Percentiles rank a stretch among this genome's conserved stretches.
These are phyloP conservation scores for Clepsis dumicolana DNA, from an alignment of 2,888 invertebrate species.

Conservation along the genomic window DNA sequence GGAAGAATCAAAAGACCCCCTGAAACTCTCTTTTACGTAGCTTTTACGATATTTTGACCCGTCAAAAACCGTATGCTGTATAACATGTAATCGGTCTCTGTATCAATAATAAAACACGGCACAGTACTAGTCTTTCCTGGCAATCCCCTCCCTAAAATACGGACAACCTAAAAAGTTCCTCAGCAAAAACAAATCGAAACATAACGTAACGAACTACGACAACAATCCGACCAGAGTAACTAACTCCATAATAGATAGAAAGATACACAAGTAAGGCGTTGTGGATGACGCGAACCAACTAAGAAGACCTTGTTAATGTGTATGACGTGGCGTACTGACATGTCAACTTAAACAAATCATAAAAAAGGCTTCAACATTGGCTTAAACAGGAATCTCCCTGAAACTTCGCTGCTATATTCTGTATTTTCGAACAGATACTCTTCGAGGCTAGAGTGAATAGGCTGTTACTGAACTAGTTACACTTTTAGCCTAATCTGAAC, in stretches of 20 bases:
- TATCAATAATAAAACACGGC: too few relatives aligned
- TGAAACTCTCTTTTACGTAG: too few relatives aligned
- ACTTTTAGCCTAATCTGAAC: too few relatives aligned
- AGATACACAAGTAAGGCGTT: constrained; percentile 85
- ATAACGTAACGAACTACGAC: constrained; percentile 69
- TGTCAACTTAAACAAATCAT: constrained; percentile 39
- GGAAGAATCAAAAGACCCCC: too few relatives aligned
- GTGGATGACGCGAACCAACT: constrained; percentile 77
- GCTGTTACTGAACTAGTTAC: too few relatives aligned
- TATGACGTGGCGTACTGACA: constrained; percentile 47
- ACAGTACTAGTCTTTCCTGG: constrained; percentile 9
- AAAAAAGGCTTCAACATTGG: neutral
- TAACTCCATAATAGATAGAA: constrained; percentile 79
- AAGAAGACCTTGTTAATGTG: constrained; percentile 64
- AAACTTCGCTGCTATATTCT: too few relatives aligned
- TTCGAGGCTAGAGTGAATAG: too few relatives aligned
- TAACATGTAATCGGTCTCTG: too few relatives aligned
- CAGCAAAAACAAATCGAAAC: constrained; percentile 55
- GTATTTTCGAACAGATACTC: too few relatives aligned
- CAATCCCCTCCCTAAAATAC: constrained; percentile 25
- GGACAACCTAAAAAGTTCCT: constrained; percentile 49
- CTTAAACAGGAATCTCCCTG: neutral
- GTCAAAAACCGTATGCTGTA: too few relatives aligned
- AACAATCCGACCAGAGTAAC: constrained; percentile 74
- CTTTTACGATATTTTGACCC: too few relatives aligned